These are phyloP conservation scores for Ormia ochracea DNA, from an alignment of 2,888 invertebrate genomes.

Conservation along the genomic window DNA sequence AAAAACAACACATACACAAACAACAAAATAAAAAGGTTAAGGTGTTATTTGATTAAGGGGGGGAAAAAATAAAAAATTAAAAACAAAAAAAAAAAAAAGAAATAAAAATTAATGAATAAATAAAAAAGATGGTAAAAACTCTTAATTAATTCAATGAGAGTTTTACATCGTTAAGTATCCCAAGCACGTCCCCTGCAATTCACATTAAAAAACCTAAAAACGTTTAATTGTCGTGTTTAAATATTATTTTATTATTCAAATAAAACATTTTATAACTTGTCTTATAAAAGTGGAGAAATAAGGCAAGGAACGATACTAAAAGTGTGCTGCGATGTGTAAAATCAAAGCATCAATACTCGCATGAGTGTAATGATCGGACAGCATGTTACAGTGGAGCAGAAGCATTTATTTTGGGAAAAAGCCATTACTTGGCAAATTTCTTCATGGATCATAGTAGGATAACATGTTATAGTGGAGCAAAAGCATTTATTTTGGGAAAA, in stretches of 20 bases:
- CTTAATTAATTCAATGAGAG: slow-evolving; percentile 8
- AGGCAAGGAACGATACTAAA: neutral
- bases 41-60: slow-evolving; percentile 6
- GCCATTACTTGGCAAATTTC: no score
- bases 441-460: no score
- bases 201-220: neutral
- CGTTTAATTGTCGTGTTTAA: neutral
- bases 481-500: no score
- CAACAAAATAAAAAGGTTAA: slow-evolving; percentile 21
- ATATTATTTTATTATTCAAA: neutral
- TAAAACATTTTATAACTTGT: neutral
- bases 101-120: no score
- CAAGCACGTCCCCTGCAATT: neutral
- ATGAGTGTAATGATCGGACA: no score
- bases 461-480: no score
- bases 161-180: neutral
- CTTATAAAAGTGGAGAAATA: neutral
- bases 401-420: no score
- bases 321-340: no score
- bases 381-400: no score
- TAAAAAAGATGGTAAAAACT: no score
- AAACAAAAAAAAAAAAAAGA: neutral
- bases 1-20: neutral
- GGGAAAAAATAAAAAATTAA: no score
- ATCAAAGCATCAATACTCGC: no score